These are phyloP conservation scores for Cygnus atratus DNA, from an alignment of 2,113 vertebrate species.

Conservation along the genomic window DNA sequence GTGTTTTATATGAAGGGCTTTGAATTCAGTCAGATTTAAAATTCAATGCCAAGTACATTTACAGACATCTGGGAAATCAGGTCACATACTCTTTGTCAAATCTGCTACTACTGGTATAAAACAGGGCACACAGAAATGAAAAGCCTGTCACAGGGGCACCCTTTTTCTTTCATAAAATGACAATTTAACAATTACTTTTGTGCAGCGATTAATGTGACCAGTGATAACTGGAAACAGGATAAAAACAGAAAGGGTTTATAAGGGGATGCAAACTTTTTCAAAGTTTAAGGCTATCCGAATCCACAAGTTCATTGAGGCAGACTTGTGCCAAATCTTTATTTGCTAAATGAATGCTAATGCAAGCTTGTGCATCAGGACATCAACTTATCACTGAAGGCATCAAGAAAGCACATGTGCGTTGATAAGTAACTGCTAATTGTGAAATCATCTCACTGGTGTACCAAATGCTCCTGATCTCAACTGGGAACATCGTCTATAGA, in stretches of 20 bases:
- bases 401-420: not conserved
- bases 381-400: not conserved
- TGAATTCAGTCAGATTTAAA: conserved; percentile 63
- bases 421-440: not conserved
- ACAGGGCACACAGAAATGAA: not conserved
- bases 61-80: conserved; percentile 61
- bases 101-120: conserved; percentile 16
- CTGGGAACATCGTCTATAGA: not conserved
- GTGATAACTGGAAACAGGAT: not conserved
- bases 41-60: conserved; percentile 48
- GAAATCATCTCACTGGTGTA: not conserved
- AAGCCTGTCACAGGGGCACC: conserved; percentile 24
- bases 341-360: not conserved
- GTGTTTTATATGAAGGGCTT: conserved; percentile 59
- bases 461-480: not conserved
- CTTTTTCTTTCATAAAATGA: conserved; percentile 28
- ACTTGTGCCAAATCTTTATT: not conserved
- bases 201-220: not conserved
- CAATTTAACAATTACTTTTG: conserved; percentile 1
- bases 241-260: not conserved
- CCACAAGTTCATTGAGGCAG: not conserved
- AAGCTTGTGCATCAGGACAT: not conserved
- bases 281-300: not conserved
- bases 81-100: conserved; percentile 55
- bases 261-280: not conserved